phyloP scores from a whole-genome alignment of 2,888 invertebrate species.

The Himalopsyche anomala region DNA sequence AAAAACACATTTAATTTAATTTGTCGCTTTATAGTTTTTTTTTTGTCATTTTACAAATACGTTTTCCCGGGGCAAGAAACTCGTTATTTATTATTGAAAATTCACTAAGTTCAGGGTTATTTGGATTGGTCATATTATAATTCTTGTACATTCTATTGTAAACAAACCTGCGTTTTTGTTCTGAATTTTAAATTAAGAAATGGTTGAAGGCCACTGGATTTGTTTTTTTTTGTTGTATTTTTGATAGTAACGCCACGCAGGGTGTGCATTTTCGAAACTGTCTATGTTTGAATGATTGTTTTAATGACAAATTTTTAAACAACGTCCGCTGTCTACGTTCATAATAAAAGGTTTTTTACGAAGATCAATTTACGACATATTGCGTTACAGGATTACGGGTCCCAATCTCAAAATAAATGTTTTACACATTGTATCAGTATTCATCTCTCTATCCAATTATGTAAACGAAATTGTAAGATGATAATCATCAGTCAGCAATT shows the following conservation, averaged over 20 bases:
- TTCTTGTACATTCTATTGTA: conserved; percentile 10
- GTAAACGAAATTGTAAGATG: no score
- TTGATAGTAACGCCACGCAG: conserved; percentile 17
- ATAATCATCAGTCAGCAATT: no score
- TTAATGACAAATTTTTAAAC: no score
- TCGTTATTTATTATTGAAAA: conserved; percentile 15
- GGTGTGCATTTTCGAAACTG: background rate
- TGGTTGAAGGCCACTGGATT: conserved; percentile 39
- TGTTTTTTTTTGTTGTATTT: background rate
- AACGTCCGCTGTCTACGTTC: no score
- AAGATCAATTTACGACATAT: no score
- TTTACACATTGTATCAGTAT: no score
- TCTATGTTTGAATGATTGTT: no score
- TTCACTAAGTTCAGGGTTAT: conserved; percentile 42
- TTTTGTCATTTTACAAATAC: background rate
- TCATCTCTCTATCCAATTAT: no score
- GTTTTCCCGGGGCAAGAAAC: conserved; percentile 16
- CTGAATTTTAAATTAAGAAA: conserved; percentile 42
- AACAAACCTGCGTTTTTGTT: conserved; percentile 43
- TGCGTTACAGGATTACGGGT: no score
- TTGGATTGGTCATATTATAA: conserved; percentile 30
- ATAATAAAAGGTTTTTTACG: no score
- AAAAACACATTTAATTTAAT: no score
- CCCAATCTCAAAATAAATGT: no score
- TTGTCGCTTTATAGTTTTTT: background rate